Evolutionary conservation across 2,113 vertebrate genomes (phyloP).

Genomic region (Crotophaga sulcirostris): DNA sequence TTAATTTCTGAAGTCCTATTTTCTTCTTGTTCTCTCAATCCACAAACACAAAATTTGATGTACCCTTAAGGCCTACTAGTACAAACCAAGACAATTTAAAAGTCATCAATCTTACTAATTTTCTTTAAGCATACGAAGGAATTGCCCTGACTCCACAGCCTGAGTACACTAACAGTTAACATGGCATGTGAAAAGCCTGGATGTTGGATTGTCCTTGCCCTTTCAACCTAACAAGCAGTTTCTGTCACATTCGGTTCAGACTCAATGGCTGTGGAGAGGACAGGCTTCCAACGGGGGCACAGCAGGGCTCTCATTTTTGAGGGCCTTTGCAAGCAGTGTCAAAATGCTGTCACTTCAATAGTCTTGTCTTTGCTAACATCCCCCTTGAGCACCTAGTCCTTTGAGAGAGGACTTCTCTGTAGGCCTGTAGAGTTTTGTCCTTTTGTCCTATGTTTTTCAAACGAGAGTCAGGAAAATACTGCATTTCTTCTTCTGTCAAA

Average conservation of each 20-base stretch:
- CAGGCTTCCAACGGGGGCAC: not conserved
- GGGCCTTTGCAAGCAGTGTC: not conserved
- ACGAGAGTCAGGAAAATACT: not conserved
- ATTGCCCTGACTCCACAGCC: not conserved
- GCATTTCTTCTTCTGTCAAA: not conserved
- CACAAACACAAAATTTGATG: not conserved
- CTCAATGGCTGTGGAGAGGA: not conserved
- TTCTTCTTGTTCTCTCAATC: not conserved
- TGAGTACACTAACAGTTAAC: not conserved
- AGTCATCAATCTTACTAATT: not conserved
- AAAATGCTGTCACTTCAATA: not conserved
- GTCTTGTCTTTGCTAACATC: not conserved
- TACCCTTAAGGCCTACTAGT: not conserved
- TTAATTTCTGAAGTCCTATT: not conserved
- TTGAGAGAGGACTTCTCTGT: not conserved
- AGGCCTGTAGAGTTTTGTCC: not conserved
- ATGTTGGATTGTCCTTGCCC: not conserved
- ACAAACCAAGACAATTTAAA: not conserved
- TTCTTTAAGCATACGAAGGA: not conserved
- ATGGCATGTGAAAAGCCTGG: not conserved
- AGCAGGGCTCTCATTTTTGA: not conserved
- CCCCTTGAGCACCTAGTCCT: not conserved
- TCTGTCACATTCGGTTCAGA: not conserved
- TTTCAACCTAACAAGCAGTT: not conserved
- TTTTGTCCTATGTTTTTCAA: not conserved